A percentile compares a stretch with the other conserved stretches of the same genome.
Conservation (phyloP, 2,888 invertebrate genomes). For the Pseudolycoriella hygida region DNA sequence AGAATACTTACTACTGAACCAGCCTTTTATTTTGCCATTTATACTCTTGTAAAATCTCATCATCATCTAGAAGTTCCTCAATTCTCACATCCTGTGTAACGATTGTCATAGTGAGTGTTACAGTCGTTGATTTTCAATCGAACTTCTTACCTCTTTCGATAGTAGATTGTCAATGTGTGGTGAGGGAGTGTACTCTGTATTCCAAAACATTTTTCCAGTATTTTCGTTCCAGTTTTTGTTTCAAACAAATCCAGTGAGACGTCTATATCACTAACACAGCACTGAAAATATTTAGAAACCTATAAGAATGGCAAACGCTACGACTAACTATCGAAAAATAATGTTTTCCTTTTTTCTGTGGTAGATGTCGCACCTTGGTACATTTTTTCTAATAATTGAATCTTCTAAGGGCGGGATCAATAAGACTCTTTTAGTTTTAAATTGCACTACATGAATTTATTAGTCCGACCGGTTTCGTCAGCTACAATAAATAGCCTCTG, state of each 20-base stretch:
- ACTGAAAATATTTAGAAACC: background rate
- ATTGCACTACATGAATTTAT: too few species aligned
- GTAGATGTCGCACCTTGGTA: too few species aligned
- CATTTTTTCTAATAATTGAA: too few species aligned
- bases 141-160: constrained; percentile 25
- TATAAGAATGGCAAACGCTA: too few species aligned
- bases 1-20: constrained; percentile 73
- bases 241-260: too few species aligned
- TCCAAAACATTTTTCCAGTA: constrained; percentile 6
- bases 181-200: constrained; percentile 19
- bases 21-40: constrained; percentile 80
- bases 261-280: background rate
- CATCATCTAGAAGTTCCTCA: constrained; percentile 80
- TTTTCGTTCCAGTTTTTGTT: background rate
- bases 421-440: too few species aligned
- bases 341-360: too few species aligned
- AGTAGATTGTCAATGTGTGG: constrained; percentile 28
- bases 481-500: too few species aligned
- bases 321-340: too few species aligned
- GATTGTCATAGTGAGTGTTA: constrained; percentile 10
- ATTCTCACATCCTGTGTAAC: constrained; percentile 66
- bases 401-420: too few species aligned
- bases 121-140: constrained; percentile 4
- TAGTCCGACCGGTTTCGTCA: too few species aligned
- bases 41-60: constrained; percentile 90